Evolutionary conservation across 2,797 vertebrate genomes (phyloP), one percentile per base, ranked within the genome.

Genomic region (Cossypha heuglini): DNA sequence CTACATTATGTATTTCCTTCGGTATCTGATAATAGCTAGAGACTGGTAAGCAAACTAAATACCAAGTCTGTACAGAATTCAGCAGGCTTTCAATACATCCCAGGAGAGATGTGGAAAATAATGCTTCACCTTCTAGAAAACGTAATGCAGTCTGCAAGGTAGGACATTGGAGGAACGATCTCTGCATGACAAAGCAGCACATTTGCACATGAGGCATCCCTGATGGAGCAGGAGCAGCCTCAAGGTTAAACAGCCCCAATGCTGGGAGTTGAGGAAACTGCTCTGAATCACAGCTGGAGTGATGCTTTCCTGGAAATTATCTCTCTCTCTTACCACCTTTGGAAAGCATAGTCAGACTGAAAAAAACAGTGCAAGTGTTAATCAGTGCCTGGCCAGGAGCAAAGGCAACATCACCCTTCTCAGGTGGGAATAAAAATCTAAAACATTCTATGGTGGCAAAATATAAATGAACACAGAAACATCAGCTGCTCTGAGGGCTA

Each of bases 221-320:
- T 28, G 63, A 66, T 11, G 61, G 31, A 93, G 82, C 67, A 45
- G 19, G 37, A 74, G 76, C 80, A 91, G 95, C 80, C 91, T 95
- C 95, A 96, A 97, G 93, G 97, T 97, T 97, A 97, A 97, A 96
- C 58, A 94, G 40, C 49, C 48, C 76, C 85, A 48, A 55, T 31
- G 58, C 66, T 91, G 64, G 84, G 59, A 94, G 81, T 13, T 86
- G 74, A 88, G 93, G 67, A 68, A 90, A 78, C 8, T 29, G 72
- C 80, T 93, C 42, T 68, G 74, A 94, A 93, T 54, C 74, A 46
- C 61, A 83, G 55, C 64, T 88, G 86, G 49, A 63, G 31, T 22
- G 6, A 51, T 10, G 19, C 38, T 93, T 81, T 55, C 46, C 48
- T 69, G 63, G 20, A 92, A 92, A 52, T 45, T 25, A 11, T 13